Conservation (phyloP, 2,888 invertebrate species). For the Drosophila mimica region DNA sequence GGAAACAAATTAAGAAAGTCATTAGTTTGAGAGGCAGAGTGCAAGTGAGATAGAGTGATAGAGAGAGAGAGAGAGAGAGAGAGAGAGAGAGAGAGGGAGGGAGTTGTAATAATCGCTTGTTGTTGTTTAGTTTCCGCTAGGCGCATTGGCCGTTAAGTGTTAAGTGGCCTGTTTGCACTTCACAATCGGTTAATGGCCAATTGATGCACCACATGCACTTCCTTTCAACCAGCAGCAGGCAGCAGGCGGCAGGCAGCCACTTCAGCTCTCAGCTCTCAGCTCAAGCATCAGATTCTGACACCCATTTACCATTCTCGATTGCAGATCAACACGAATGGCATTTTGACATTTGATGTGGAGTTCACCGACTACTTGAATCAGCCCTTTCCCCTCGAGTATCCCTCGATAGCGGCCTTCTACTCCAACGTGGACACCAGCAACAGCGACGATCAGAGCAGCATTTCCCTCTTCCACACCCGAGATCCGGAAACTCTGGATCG, state of each 20-base stretch:
- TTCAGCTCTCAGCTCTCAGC: not conserved
- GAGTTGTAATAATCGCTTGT: conserved; percentile 58
- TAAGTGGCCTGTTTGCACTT: conserved; percentile 75
- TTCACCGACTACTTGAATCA: conserved; percentile 94
- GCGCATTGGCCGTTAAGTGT: conserved; percentile 53
- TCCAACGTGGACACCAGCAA: conserved; percentile 93
- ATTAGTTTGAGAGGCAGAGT: conserved; percentile 23
- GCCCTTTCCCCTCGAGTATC: conserved; percentile 95
- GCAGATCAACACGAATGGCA: conserved; percentile 96
- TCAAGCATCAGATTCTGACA: not conserved
- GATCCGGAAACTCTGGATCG: conserved; percentile 87
- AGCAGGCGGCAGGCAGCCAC: not conserved
- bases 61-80: not conserved
- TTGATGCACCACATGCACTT: conserved; percentile 67
- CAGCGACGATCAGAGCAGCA: conserved; percentile 87
- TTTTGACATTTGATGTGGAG: conserved; percentile 95
- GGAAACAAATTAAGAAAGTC: conserved; percentile 63
- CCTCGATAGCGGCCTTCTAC: conserved; percentile 95
- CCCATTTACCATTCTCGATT: conserved; percentile 15
- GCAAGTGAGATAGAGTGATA: not conserved
- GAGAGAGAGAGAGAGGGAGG: not conserved
- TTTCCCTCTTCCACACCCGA: conserved; percentile 90
- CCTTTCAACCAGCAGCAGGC: conserved; percentile 7
- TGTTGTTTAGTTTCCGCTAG: conserved; percentile 78
- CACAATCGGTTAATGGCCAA: conserved; percentile 38